A percentile compares a stretch with the other conserved stretches of the same genome.
phyloP scores from a whole-genome alignment of 2,113 vertebrate genomes.

The Pristiophorus japonicus region DNA sequence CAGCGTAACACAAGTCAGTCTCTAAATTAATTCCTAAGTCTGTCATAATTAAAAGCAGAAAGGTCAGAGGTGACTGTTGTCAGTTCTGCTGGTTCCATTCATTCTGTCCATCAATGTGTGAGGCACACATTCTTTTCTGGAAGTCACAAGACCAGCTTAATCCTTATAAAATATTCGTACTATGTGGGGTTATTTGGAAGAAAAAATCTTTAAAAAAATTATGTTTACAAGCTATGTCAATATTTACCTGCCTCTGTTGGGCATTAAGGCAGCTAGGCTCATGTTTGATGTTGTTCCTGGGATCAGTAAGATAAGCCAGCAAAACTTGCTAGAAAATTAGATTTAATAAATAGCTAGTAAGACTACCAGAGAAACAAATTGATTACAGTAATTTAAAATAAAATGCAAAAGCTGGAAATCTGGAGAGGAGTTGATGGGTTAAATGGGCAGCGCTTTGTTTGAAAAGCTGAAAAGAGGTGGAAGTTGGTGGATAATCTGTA shows the following conservation, averaged over 20 bases:
- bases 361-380: neutral
- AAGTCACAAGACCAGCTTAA: neutral
- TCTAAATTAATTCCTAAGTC: neutral
- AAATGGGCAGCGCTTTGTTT: neutral
- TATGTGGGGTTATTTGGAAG: neutral
- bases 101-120: neutral
- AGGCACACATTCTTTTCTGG: neutral
- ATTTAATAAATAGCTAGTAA: neutral
- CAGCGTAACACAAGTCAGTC: neutral
- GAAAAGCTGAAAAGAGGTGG: neutral
- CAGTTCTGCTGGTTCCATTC: neutral
- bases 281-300: neutral
- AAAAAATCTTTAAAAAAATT: neutral
- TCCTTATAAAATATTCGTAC: neutral
- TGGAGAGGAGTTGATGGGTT: neutral
- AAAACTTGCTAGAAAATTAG: neutral
- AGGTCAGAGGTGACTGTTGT: neutral
- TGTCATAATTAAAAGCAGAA: constrained; percentile 1
- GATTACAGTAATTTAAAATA: neutral
- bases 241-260: neutral
- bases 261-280: neutral
- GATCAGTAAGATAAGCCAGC: neutral
- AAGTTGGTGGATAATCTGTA: neutral
- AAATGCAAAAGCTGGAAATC: neutral
- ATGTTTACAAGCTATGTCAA: neutral